Base-by-base conservation (phyloP, 2,797 vertebrate species). In the Chlorospingus semifuscus region DNA sequence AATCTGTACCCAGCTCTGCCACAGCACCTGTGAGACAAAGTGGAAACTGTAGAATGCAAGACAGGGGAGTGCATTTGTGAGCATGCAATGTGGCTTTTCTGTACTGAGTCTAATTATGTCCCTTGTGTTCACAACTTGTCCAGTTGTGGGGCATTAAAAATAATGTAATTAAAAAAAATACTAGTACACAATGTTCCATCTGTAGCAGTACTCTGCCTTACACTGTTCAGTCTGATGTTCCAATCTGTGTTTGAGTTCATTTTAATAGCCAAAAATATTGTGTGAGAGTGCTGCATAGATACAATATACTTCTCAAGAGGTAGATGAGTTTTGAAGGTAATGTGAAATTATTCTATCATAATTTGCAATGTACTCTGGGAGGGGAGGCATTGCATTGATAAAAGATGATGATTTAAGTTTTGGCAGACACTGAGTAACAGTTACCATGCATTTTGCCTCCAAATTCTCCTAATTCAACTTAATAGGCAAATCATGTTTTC, bases 401-500 rank as follows among this genome's bases (percentile, higher is more conserved):
- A 66, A 95, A 94, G 83, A 70, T 64, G 93, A 69, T 92, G 85
- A 91, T 91, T 93, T 93, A 94, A 87, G 74, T 70, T 95, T 90
- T 96, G 90, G 84, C 87, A 97, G 93, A 59, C 32, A 1, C 2
- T 56, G 82, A 85, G 65, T 87, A 91, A 83, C 65, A 90, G 82
- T 92, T 95, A 93, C 57, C 21, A 36, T 86, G 87, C 64, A 85
- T 95, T 94, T 95, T 96, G 91, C 65, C 90, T 95, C 71, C 74
- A 92, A 85, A 89, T 96, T 95, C 74, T 89, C 27, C 32, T 93
- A 34, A 95, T 60, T 85, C 90, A 70, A 59, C 90, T 94, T 91
- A 94, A 94, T 90, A 90, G 74, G 93, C 71, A 91, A 92, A 91
- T 93, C 94, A 92, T 65, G 59, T 93, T 91, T 93, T 89, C 86